Percentiles rank a stretch among this genome's conserved stretches.
These are phyloP conservation scores for Ochotona curzoniae DNA, from an alignment of 2,113 vertebrate species.

Conservation along the genomic window DNA sequence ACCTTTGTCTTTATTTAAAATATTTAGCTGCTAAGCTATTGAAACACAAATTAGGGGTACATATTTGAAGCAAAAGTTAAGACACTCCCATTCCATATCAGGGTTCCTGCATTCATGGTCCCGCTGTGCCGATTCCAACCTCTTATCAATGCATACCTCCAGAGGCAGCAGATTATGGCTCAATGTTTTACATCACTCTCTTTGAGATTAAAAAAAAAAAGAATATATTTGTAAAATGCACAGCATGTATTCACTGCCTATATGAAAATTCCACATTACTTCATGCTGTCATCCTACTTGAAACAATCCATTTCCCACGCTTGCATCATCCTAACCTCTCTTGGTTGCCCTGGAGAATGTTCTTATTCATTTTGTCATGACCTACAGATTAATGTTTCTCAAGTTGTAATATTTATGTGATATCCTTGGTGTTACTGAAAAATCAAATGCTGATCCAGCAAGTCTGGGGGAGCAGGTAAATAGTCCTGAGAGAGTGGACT, in stretches of 20 bases:
- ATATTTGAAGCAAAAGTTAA: too few species aligned
- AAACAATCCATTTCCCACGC: accelerated
- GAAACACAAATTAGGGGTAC: not conserved
- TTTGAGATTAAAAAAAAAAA: too few species aligned
- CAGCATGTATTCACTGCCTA: not conserved
- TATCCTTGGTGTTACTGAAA: not conserved
- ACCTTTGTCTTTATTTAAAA: conserved; percentile 1
- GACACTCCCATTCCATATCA: too few species aligned
- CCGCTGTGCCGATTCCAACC: too few species aligned
- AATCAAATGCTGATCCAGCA: not conserved
- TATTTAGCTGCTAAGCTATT: not conserved
- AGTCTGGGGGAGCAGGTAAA: accelerated
- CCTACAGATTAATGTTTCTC: not conserved
- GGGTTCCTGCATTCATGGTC: too few species aligned
- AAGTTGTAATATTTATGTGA: not conserved
- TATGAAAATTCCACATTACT: not conserved
- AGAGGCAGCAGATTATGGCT: too few species aligned
- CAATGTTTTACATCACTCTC: too few species aligned
- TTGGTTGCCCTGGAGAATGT: not conserved
- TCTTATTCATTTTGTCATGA: not conserved
- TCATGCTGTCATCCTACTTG: not conserved
- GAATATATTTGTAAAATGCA: too few species aligned
- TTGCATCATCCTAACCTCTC: not conserved
- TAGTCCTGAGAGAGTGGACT: too few species aligned
- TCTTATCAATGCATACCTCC: too few species aligned